Percentiles rank a stretch among this genome's conserved stretches.
Conservation (phyloP, 2,888 invertebrate species). For the Lypha dubia region DNA sequence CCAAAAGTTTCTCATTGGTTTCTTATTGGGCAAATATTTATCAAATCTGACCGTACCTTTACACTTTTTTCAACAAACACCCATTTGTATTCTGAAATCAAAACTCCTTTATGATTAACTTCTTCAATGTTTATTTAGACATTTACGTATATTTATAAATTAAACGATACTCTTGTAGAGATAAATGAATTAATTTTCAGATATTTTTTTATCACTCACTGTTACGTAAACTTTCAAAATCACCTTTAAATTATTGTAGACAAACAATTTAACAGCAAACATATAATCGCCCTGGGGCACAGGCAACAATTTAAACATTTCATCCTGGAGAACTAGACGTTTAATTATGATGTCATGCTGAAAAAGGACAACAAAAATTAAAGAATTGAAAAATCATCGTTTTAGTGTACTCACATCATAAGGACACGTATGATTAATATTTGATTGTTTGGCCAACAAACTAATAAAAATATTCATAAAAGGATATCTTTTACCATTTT, state of each 20-base stretch:
- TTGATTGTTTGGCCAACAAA: conserved; percentile 9
- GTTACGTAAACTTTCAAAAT: conserved; percentile 27
- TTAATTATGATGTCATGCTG: conserved; percentile 67
- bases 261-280: conserved; percentile 21
- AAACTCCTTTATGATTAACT: no score
- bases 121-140: not conserved
- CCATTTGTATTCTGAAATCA: no score
- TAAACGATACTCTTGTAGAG: no score
- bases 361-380: not conserved
- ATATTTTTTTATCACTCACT: not conserved
- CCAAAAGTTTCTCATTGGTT: no score
- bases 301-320: conserved; percentile 51
- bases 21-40: no score
- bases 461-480: not conserved
- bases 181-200: no score
- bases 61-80: no score
- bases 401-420: conserved; percentile 46
- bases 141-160: no score
- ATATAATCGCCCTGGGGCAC: conserved; percentile 57
- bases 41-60: no score
- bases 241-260: conserved; percentile 63
- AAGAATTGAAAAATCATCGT: not conserved
- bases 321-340: conserved; percentile 26
- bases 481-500: not conserved
- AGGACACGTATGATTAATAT: conserved; percentile 66